Conservation (phyloP, 2,113 vertebrate species). For the Anhinga anhinga region DNA sequence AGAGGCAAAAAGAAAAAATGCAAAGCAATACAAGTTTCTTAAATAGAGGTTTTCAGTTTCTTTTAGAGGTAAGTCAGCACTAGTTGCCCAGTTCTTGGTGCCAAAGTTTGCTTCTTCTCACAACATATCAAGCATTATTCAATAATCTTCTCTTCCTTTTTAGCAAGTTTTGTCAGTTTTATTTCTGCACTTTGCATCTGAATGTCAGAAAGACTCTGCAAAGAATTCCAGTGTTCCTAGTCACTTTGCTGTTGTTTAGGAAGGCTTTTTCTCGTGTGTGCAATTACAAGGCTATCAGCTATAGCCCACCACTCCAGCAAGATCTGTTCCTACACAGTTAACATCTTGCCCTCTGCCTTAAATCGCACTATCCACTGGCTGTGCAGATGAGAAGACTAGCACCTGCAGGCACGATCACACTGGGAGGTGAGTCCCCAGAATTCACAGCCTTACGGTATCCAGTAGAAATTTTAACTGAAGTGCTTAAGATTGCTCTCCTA, state of each 20-base stretch:
- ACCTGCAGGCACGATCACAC: background rate
- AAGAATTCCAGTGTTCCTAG: background rate
- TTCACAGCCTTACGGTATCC: background rate
- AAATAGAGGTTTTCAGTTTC: constrained; percentile 50
- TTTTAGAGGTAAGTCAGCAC: constrained; percentile 15
- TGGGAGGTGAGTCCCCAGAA: fast-evolving
- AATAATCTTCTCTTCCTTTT: background rate
- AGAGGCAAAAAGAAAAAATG: constrained; percentile 24
- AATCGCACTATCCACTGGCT: background rate
- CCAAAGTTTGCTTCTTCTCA: background rate
- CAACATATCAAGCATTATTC: background rate
- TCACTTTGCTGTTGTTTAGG: background rate
- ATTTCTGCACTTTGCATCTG: background rate
- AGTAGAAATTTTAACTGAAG: background rate
- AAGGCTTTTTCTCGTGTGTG: background rate
- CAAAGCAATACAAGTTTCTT: constrained; percentile 51
- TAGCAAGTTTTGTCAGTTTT: background rate
- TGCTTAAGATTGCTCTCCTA: background rate
- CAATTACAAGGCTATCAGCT: background rate
- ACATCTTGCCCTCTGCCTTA: background rate
- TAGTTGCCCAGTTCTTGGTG: constrained; percentile 18
- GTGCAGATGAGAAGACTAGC: background rate
- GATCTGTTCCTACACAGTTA: background rate
- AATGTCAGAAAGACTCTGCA: background rate
- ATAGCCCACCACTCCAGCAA: background rate